Percentiles rank a stretch among this genome's conserved stretches.
Evolutionary conservation across 2,888 invertebrate species (phyloP).

Genomic region (Frankliniella intonsa): DNA sequence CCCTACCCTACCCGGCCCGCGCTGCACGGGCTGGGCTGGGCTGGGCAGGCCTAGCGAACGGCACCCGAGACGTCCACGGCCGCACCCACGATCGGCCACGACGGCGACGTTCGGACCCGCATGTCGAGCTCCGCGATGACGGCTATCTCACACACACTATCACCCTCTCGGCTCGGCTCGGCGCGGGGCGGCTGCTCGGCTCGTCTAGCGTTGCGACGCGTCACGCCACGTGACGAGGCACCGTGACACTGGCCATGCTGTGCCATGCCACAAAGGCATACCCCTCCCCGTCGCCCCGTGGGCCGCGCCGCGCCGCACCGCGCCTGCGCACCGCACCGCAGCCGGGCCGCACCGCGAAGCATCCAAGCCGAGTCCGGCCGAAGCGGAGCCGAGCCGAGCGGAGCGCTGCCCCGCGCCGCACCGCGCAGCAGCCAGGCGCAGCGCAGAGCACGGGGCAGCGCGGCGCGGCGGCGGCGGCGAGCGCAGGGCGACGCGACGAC

Average conservation of each 20-base stretch:
- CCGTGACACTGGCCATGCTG: slow-evolving; percentile 16
- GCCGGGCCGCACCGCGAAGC: background rate
- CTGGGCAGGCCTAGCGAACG: too few relatives aligned
- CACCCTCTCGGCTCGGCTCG: background rate
- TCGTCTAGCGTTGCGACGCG: slow-evolving; percentile 1
- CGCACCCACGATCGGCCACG: background rate
- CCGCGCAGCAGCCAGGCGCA: background rate
- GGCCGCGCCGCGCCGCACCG: background rate
- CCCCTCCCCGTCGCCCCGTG: background rate
- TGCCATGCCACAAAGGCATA: background rate
- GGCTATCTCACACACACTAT: background rate
- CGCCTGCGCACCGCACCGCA: background rate
- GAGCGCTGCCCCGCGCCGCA: background rate
- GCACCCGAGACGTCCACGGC: background rate
- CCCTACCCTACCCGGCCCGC: too few relatives aligned
- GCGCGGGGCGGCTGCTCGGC: background rate
- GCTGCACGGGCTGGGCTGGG: too few relatives aligned
- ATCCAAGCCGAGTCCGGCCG: background rate
- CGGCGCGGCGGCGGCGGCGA: background rate
- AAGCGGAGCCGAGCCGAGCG: background rate
- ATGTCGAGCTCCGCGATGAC: slow-evolving; percentile 1
- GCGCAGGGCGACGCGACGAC: background rate
- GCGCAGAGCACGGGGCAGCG: background rate
- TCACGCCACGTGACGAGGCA: slow-evolving; percentile 18
- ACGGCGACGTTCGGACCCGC: background rate